These are phyloP conservation scores for Phoeniculus purpureus DNA, from an alignment of 2,797 vertebrate species.

Conservation along the genomic window DNA sequence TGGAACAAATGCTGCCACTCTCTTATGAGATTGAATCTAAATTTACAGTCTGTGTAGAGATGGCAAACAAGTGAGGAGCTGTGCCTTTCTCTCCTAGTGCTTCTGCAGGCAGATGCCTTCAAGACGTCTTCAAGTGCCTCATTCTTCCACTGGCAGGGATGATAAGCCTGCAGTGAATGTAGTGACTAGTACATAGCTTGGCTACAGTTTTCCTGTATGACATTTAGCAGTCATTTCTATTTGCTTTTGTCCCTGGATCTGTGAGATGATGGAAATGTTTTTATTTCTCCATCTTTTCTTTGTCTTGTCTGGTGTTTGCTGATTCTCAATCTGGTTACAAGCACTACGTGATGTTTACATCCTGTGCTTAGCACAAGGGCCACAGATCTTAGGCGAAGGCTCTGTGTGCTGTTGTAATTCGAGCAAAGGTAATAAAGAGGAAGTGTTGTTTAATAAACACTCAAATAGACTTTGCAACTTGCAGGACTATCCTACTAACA, in stretches of 20 bases:
- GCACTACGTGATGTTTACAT: not conserved
- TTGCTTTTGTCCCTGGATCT: not conserved
- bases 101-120: not conserved
- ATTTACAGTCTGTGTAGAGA: not conserved
- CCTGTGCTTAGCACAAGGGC: not conserved
- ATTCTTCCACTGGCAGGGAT: not conserved
- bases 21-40: conserved; percentile 24
- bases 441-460: not conserved
- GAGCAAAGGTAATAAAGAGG: not conserved
- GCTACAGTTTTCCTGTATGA: not conserved
- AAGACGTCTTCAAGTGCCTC: not conserved
- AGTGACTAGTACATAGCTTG: not conserved
- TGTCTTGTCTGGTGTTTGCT: not conserved
- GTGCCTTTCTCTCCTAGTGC: not conserved
- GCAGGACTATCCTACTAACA: not conserved
- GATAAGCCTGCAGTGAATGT: not conserved
- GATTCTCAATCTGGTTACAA: not conserved
- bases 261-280: not conserved
- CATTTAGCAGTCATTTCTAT: not conserved
- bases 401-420: not conserved
- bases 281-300: not conserved
- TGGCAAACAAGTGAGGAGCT: not conserved
- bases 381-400: not conserved
- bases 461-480: not conserved
- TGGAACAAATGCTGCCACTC: conserved; percentile 45